phyloP scores from a whole-genome alignment of 2,888 invertebrate species.

The Carabus problematicus region DNA sequence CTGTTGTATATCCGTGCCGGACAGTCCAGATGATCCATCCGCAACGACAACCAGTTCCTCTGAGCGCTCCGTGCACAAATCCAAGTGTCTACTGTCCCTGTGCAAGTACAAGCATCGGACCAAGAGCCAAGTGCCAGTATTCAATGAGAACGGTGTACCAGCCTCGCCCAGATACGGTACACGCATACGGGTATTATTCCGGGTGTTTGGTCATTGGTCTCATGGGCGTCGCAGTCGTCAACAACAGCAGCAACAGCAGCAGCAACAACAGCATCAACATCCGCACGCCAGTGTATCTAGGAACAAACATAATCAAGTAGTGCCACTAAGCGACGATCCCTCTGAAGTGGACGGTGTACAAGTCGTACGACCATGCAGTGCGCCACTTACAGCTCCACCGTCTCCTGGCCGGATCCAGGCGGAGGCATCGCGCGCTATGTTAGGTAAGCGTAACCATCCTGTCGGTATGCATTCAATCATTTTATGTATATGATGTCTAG shows the following conservation, averaged over 20 bases:
- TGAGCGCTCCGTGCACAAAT: slow-evolving; percentile 45
- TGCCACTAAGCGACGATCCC: slow-evolving; percentile 51
- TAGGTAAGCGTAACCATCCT: no score
- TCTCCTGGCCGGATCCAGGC: slow-evolving; percentile 24
- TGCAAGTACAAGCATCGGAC: slow-evolving; percentile 54
- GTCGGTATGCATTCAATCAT: no score
- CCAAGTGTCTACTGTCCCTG: slow-evolving; percentile 56
- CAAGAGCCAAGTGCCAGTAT: slow-evolving; percentile 32
- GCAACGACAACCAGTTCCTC: slow-evolving; percentile 56
- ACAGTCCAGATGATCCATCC: slow-evolving; percentile 66
- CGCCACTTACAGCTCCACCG: slow-evolving; percentile 47
- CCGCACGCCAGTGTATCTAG: slow-evolving; percentile 46
- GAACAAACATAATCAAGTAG: slow-evolving; percentile 59
- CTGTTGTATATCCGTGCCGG: slow-evolving; percentile 66
- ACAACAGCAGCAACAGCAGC: slow-evolving; percentile 47
- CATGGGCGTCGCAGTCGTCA: slow-evolving; percentile 49
- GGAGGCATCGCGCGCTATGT: no score
- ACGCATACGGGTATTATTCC: slow-evolving; percentile 55
- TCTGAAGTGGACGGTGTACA: slow-evolving; percentile 44
- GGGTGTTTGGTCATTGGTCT: slow-evolving; percentile 49
- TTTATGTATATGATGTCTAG: no score
- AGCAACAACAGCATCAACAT: slow-evolving; percentile 45
- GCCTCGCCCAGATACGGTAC: slow-evolving; percentile 24
- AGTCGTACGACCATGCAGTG: slow-evolving; percentile 41
- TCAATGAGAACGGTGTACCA: slow-evolving; percentile 19